These are phyloP conservation scores for Agonum fuliginosum DNA, from an alignment of 2,888 invertebrate genomes.

Conservation along the genomic window DNA sequence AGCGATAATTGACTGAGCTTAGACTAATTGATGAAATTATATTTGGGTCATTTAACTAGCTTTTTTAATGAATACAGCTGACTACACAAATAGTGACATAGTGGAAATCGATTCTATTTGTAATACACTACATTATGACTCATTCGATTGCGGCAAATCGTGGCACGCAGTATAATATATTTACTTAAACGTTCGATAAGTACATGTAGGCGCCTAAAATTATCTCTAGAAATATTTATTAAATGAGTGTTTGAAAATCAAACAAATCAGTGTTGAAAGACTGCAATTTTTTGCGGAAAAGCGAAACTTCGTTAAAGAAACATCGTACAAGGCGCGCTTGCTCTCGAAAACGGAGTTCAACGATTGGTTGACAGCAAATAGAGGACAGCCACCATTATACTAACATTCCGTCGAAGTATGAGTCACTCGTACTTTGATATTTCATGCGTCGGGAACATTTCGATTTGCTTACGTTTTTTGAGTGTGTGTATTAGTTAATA, in stretches of 20 bases:
- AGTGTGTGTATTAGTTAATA: constrained; percentile 33
- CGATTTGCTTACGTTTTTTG: constrained; percentile 45
- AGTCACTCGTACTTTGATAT: constrained; percentile 45
- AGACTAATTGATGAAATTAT: too few relatives aligned
- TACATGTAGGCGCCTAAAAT: not conserved
- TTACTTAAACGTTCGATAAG: not conserved
- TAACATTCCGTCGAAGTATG: constrained; percentile 54
- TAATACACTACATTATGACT: not conserved
- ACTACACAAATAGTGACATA: constrained; percentile 11
- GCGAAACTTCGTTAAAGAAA: constrained; percentile 2
- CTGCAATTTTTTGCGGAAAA: not conserved
- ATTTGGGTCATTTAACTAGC: constrained; percentile 16
- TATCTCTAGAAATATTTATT: not conserved
- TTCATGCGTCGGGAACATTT: constrained; percentile 43
- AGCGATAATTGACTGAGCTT: not conserved
- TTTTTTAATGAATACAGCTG: constrained; percentile 19
- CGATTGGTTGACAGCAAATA: constrained; percentile 48
- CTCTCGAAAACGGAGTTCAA: constrained; percentile 11
- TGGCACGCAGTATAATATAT: not conserved
- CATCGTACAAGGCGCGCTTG: constrained; percentile 26
- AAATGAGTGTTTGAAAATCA: not conserved
- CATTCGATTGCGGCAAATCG: constrained; percentile 20
- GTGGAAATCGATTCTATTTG: constrained; percentile 39
- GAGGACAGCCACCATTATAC: constrained; percentile 53
- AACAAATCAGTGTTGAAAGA: not conserved